Base-by-base conservation (phyloP, 1,140 invertebrate species). In the Pseudomyrmex flavicornis region DNA sequence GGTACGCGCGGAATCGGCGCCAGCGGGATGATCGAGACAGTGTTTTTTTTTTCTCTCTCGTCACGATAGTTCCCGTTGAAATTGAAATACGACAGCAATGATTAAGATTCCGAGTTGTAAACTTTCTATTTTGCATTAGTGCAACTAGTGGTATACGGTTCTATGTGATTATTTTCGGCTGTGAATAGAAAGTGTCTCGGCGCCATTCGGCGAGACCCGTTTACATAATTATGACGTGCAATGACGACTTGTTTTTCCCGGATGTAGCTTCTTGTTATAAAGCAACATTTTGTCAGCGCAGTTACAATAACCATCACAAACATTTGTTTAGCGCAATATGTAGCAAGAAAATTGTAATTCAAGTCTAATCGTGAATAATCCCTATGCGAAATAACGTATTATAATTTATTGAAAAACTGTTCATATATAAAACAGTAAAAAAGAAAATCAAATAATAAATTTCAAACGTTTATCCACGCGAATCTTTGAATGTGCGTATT, bases 301-400 rank as follows among this genome's bases (percentile, higher is more conserved):
- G 12, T 76, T 66, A 8, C 12, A 9, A 77, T 59, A 35, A 20
- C 17, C 2, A 8, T 5, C 22, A 12, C 48, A 2, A 15, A 20
- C 10, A 48, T 66, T 76, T 0, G 17, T 17, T 17, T 17, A 17
- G 17, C 44, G 46, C 46, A 44, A 54, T 66, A 59, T 12, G 56
- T 59, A 35, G n/a, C 26, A 20, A 77, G 72, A 48, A 74, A 74
- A 74, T 61, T 59, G 59, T 17, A 52, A 65, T 26, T 35, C 35
- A 35, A 48, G n/a, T 3, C 20, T 12, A n/a, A 75, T 17, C 46
- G 73, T 65, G 35, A 76, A 65, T 9, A 65, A 22, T 2, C 22
- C 13, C 35, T 7, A 1, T 52, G 13, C 46, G 73, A 65, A 76
- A 76, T 46, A 20, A 35, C 35, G 26, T 26, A 5, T 17, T 5